A percentile compares a stretch with the other conserved stretches of the same genome.
Evolutionary conservation across 2,888 invertebrate genomes (phyloP).

Genomic region (Hydraecia micacea): DNA sequence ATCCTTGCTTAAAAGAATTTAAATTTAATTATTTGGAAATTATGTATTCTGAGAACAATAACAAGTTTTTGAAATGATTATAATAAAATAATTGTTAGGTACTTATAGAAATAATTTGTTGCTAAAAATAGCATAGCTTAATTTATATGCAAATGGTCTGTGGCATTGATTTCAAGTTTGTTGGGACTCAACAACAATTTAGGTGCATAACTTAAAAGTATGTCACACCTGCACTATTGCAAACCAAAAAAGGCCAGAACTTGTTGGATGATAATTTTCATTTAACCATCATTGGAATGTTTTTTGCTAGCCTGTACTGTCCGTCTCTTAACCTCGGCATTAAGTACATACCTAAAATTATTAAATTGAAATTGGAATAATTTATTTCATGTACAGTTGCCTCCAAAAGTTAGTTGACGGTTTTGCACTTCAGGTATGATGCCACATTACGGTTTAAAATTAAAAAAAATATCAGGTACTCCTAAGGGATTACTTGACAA

Average conservation of each 20-base stretch:
- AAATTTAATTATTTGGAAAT: conserved; percentile 2
- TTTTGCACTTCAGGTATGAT: not conserved
- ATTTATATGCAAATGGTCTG: conserved; percentile 8
- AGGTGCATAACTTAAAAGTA: not conserved
- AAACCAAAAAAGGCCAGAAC: not conserved
- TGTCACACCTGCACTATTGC: conserved; percentile 8
- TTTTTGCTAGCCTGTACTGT: not conserved
- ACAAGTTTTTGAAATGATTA: not conserved
- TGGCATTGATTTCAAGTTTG: conserved; percentile 26
- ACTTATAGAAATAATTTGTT: not conserved
- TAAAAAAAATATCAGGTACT: too few species aligned
- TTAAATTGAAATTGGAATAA: not conserved
- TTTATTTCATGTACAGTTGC: not conserved
- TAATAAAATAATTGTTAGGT: conserved; percentile 2
- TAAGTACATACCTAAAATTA: not conserved
- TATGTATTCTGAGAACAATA: not conserved
- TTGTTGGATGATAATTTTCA: not conserved
- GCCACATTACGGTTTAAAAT: too few species aligned
- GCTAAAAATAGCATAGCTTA: conserved; percentile 1
- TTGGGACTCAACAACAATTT: not conserved
- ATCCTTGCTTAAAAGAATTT: not conserved
- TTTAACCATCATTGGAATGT: not conserved
- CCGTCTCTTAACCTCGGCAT: too few species aligned
- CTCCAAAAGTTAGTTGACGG: not conserved
- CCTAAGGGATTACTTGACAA: too few species aligned